These are phyloP conservation scores for Muschampia staudingeri DNA, from an alignment of 2,888 invertebrate species.

Conservation along the genomic window DNA sequence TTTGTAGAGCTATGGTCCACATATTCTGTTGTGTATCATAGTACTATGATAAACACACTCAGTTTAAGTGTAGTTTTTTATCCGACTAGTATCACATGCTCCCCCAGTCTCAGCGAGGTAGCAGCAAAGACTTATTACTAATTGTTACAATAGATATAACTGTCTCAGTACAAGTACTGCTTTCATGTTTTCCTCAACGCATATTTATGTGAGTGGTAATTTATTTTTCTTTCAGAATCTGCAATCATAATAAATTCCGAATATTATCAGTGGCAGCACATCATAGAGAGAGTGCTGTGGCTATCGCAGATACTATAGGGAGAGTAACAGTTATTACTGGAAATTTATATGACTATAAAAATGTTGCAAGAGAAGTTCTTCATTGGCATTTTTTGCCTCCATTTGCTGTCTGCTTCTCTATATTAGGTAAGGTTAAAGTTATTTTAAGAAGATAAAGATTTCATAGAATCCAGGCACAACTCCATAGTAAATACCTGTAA, in stretches of 20 bases:
- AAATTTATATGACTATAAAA: conserved; percentile 77
- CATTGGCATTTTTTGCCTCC: conserved; percentile 89
- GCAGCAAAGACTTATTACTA: too few relatives aligned
- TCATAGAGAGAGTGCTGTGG: conserved; percentile 78
- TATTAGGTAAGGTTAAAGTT: conserved; percentile 76
- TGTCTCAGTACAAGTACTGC: too few relatives aligned
- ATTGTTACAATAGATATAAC: too few relatives aligned
- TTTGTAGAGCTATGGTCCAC: too few relatives aligned
- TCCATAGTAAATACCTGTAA: too few relatives aligned
- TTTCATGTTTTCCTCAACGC: neutral
- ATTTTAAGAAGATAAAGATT: neutral
- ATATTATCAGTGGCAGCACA: conserved; percentile 84
- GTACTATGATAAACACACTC: too few relatives aligned
- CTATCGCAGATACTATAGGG: conserved; percentile 84
- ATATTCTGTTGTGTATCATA: too few relatives aligned
- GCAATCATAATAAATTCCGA: conserved; percentile 77
- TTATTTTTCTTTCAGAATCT: conserved; percentile 74
- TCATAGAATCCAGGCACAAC: neutral
- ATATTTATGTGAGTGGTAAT: neutral
- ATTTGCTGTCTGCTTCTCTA: conserved; percentile 82
- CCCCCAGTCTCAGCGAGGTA: too few relatives aligned
- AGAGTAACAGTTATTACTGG: conserved; percentile 81
- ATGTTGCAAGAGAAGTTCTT: conserved; percentile 79
- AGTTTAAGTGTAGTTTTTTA: too few relatives aligned
- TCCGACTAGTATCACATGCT: too few relatives aligned